Percentiles rank a stretch among this genome's conserved stretches.
Conservation (phyloP, 2,888 invertebrate species). For the Tyria jacobaeae region DNA sequence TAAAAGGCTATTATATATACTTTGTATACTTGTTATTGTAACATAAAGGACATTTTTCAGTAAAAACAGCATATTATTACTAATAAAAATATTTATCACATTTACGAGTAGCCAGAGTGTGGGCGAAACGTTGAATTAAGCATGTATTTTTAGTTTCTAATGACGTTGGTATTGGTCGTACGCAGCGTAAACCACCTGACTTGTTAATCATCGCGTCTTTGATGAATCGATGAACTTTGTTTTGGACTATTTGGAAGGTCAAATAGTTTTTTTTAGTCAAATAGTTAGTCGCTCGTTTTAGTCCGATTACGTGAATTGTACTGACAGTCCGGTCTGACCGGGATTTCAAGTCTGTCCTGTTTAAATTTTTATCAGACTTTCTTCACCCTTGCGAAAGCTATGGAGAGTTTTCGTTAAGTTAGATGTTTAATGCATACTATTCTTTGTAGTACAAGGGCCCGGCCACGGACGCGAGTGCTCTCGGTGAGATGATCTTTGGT, state of each 20-base stretch:
- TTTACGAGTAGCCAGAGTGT: constrained; percentile 30
- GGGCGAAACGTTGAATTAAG: constrained; percentile 42
- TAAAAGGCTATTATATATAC: too few species aligned
- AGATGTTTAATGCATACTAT: constrained; percentile 1
- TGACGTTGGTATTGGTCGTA: constrained; percentile 50
- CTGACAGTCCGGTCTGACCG: not conserved
- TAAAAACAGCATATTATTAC: constrained; percentile 15
- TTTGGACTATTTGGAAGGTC: constrained; percentile 37
- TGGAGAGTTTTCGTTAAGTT: not conserved
- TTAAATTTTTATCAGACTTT: not conserved
- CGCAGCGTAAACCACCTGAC: constrained; percentile 38
- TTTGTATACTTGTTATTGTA: too few species aligned
- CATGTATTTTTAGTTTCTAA: constrained; percentile 44
- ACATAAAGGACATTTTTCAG: constrained; percentile 32
- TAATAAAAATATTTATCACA: constrained; percentile 32
- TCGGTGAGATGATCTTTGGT: constrained; percentile 97
- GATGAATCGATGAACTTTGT: constrained; percentile 39
- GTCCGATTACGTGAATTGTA: constrained; percentile 3
- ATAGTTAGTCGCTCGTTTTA: constrained; percentile 31
- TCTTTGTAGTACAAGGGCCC: constrained; percentile 88
- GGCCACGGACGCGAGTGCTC: constrained; percentile 89
- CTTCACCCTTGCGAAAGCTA: not conserved
- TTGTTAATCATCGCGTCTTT: constrained; percentile 46
- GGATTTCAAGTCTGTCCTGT: not conserved
- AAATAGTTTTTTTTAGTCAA: constrained; percentile 32